Evolutionary conservation across 2,797 vertebrate genomes (phyloP), one percentile per base, ranked within the genome.

Genomic region (Sternotherus odoratus): DNA sequence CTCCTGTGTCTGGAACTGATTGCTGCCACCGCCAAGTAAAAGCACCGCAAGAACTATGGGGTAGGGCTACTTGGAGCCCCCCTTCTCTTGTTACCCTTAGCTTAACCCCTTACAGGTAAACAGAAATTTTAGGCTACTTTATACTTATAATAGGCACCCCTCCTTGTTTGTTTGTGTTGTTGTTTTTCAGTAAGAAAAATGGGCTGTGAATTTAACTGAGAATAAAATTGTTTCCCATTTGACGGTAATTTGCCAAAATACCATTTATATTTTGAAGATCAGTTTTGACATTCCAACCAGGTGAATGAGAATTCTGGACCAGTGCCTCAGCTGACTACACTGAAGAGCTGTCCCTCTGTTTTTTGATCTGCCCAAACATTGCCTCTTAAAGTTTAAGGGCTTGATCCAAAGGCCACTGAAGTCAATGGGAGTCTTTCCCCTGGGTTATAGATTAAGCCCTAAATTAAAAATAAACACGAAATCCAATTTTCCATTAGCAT

Each of bases 381-480:
- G 39, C 39, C 43, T 26, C 43, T 74, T 26, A n/a, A 24, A 79
- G 54, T 19, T 17, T 33, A 60, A 82, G 19, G 53, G 36, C 21
- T 72, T 43, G 39, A 48, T 24, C 7, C 49, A 77, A 74, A 26
- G 16, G 23, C 16, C 28, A 26, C 16, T 89, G 39, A 82, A 75
- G 56, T 6, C 60, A 39, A 4, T 16, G 23, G 39, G 33, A 43
- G 23, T 91, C 26, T 87, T 21, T 36, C 11, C 15, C 85, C 66
- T 50, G 78, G n/a, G 5, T 81, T 80, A 17, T 8, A n/a, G 5
- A 54, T 28, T 23, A 2, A 26, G 36, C 23, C 39, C 19, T 48
- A 80, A 0, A 13, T n/a, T 12, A 4, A 43, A 49, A 39, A 53
- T 2, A 0, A 8, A 5, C 33, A 46, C 30, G 79, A 56, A 43